Percentiles rank a stretch among this genome's conserved stretches.
phyloP scores from a whole-genome alignment of 2,888 invertebrate species.

The Apeira syringaria region DNA sequence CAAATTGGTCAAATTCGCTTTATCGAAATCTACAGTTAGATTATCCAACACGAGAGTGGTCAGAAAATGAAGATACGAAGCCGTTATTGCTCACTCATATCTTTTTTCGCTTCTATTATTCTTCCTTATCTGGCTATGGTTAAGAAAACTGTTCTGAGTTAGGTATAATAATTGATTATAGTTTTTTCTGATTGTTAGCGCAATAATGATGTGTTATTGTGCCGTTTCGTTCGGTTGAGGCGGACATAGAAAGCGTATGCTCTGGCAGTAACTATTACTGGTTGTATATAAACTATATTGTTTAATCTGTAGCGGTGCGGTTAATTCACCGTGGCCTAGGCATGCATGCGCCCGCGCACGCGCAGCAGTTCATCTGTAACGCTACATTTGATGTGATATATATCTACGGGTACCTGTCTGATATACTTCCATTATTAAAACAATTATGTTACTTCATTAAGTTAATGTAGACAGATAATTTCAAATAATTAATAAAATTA shows the following conservation, averaged over 20 bases:
- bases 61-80: no score
- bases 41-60: no score
- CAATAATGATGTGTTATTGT: slow-evolving; percentile 25
- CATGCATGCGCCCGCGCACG: slow-evolving; percentile 32
- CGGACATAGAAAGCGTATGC: slow-evolving; percentile 37
- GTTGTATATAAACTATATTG: no score
- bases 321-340: slow-evolving; percentile 23
- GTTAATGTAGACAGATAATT: no score
- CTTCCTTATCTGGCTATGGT: slow-evolving; percentile 18
- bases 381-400: slow-evolving; percentile 20
- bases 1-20: no score
- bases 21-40: no score
- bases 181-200: slow-evolving; percentile 35
- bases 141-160: slow-evolving; percentile 16
- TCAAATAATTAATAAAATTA: no score
- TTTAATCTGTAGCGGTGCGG: slow-evolving; percentile 12
- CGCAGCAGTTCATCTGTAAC: slow-evolving; percentile 34
- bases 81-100: slow-evolving; percentile 5
- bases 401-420: no score
- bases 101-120: slow-evolving; percentile 21
- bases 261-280: no score
- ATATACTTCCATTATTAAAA: no score
- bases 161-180: slow-evolving; percentile 17
- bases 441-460: no score
- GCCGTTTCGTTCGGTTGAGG: slow-evolving; percentile 31